Conservation (phyloP, 2,113 vertebrate genomes). For the Atlantisia rogersi region DNA sequence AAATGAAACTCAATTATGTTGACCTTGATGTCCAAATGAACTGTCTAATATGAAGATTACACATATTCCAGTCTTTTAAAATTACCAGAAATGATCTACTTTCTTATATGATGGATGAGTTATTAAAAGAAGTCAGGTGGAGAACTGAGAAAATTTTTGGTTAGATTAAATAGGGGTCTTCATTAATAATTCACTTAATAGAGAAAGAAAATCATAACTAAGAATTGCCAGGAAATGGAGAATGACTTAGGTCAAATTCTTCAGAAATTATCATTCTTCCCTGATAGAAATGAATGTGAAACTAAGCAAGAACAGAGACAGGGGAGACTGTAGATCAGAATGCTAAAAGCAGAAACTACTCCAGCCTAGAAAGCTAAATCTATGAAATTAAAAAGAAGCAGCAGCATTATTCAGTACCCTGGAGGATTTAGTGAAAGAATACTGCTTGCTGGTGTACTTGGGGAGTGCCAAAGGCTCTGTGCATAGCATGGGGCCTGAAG, state of each 20-base stretch:
- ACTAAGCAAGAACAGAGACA: neutral
- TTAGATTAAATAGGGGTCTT: slow-evolving; percentile 39
- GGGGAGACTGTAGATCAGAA: neutral
- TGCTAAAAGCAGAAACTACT: neutral
- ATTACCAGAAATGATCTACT: neutral
- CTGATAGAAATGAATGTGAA: neutral
- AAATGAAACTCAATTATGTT: slow-evolving; percentile 10
- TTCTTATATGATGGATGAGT: neutral
- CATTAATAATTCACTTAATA: slow-evolving; percentile 44
- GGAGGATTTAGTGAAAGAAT: neutral
- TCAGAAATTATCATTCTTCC: neutral
- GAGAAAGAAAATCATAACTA: slow-evolving; percentile 2
- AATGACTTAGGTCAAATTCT: neutral
- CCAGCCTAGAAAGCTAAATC: neutral
- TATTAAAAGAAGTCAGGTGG: slow-evolving; percentile 8
- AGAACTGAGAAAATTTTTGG: slow-evolving; percentile 25
- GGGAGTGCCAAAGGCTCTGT: neutral
- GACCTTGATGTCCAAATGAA: slow-evolving; percentile 19
- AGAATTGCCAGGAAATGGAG: slow-evolving; percentile 20
- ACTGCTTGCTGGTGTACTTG: neutral
- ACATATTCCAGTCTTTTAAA: neutral
- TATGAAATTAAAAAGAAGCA: neutral
- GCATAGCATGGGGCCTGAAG: fast-evolving
- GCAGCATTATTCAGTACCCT: neutral
- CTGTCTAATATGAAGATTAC: neutral